phyloP scores from a whole-genome alignment of 2,888 invertebrate genomes.

The Lypha dubia region DNA sequence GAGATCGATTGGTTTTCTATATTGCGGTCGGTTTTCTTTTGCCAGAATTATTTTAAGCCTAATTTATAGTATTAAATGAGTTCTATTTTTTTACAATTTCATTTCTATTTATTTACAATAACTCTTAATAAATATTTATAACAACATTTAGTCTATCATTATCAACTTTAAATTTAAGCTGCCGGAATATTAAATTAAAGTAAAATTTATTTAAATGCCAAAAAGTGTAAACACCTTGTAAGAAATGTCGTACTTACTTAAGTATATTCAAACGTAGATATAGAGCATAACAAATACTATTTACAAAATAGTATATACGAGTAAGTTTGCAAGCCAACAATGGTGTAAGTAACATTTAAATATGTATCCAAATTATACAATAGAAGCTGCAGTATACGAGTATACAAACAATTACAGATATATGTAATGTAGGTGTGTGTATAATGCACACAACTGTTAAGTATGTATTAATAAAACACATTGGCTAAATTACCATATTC shows the following conservation, averaged over 20 bases:
- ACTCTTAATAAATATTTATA: too few species aligned
- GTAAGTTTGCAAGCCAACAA: too few species aligned
- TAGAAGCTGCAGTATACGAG: not conserved
- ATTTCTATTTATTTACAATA: not conserved
- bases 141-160: not conserved
- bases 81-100: too few species aligned
- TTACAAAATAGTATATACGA: too few species aligned
- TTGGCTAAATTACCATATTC: slow-evolving; percentile 64
- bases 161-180: slow-evolving; percentile 13
- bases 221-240: slow-evolving; percentile 65
- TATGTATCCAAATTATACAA: not conserved
- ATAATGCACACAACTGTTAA: not conserved
- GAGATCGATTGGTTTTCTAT: too few species aligned
- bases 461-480: slow-evolving; percentile 37
- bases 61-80: too few species aligned
- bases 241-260: slow-evolving; percentile 32
- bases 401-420: too few species aligned
- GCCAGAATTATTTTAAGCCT: too few species aligned
- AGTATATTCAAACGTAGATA: not conserved
- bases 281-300: too few species aligned
- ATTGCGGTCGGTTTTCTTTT: too few species aligned
- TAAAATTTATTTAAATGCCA: slow-evolving; percentile 59
- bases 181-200: slow-evolving; percentile 34
- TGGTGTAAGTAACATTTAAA: slow-evolving; percentile 4
- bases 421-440: not conserved